Base-by-base conservation (phyloP, 2,113 vertebrate species). In the Seriola aureovittata region DNA sequence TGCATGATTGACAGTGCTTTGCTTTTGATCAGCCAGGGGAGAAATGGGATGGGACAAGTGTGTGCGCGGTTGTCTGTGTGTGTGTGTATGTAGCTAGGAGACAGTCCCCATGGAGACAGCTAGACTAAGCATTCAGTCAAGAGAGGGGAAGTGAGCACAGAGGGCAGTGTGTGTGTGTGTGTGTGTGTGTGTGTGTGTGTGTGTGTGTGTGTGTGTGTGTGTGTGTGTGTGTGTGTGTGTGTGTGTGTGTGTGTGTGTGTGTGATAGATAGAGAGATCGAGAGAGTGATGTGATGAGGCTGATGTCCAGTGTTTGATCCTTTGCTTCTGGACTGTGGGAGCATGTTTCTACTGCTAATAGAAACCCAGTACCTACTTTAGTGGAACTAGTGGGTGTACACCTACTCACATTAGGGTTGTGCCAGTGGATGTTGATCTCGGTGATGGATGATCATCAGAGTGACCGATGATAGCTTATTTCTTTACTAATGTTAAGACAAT, bases 81-180 rank as follows among this genome's bases (percentile, higher is more conserved):
- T 82, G 85, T 76, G 81, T 71, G 77, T 81, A 42, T 74, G 80
- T 88, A 85, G 71, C 88, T 85, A 85, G 84, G 89, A 92, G 85
- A 93, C 86, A 58, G 87, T 95, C 85, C 85, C 93, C 89, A 91
- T 91, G 90, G 93, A 94, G 82, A 93, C 85, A 32, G 83, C 75
- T 59, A 71, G 85, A 88, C 81, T 77, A 75, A 81, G 84, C 68
- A 83, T 84, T 74, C 59, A 91, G 85, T 89, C 76, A 80, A 86
- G 85, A 85, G 72, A 75, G 66, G 50, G 80, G 70, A 80, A 80
- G 75, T 85, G 78, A 70, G 75, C 64, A 70, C 73, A 81, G 80
- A 66, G 60, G 52, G 57, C 68, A 19, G 66, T 75, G 80, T 62
- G 74, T 84, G 63, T 65, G 59, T 67, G 48, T 32, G 44, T n/a